Conservation (phyloP, 2,113 vertebrate species). For the Polyodon spathula region DNA sequence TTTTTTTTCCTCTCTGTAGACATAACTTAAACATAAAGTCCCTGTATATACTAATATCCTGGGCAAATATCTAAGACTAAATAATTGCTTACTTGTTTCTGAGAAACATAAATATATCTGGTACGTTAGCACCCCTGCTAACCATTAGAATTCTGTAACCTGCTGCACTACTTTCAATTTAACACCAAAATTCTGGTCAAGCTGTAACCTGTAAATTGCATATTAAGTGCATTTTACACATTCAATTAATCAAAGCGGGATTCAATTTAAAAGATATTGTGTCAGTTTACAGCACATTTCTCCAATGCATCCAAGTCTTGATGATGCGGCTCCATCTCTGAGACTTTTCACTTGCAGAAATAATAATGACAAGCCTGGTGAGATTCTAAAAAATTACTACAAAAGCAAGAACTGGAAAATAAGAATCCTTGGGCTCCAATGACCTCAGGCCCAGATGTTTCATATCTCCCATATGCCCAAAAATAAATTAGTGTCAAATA, state of each 20-base stretch:
- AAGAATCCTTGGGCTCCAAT: slow-evolving; percentile 34
- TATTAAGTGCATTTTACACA: background rate
- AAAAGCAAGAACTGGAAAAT: slow-evolving; percentile 15
- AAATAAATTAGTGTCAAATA: slow-evolving; percentile 61
- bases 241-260: background rate
- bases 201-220: slow-evolving; percentile 24
- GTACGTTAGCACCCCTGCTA: slow-evolving; percentile 43
- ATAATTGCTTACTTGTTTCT: no score
- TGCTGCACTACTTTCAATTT: slow-evolving; percentile 43
- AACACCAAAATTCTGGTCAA: slow-evolving; percentile 43
- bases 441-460: slow-evolving; percentile 77
- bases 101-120: no score
- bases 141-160: slow-evolving; percentile 33
- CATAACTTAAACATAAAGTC: no score
- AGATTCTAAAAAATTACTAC: slow-evolving; percentile 12
- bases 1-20: no score
- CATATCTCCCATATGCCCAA: slow-evolving; percentile 68
- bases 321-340: background rate
- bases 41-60: no score
- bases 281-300: background rate
- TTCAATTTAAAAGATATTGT: background rate
- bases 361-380: no score
- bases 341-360: no score
- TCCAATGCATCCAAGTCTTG: background rate
- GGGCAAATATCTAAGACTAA: no score